phyloP scores from a whole-genome alignment of 2,797 vertebrate species.

The Cynopterus sphinx region DNA sequence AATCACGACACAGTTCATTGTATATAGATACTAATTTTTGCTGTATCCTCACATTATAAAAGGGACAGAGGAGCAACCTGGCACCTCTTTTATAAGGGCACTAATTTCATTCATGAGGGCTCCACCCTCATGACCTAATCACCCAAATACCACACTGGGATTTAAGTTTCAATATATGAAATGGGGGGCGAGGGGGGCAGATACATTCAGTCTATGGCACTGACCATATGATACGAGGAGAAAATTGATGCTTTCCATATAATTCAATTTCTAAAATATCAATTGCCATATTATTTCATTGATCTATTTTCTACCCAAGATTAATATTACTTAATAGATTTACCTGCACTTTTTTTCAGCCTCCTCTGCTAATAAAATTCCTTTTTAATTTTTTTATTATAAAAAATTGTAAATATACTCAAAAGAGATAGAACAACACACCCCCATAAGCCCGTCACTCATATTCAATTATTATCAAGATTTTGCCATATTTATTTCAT shows the following conservation, averaged over 20 bases:
- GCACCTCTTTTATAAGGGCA: neutral
- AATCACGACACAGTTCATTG: conserved; percentile 10
- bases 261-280: conserved; percentile 23
- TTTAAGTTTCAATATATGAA: conserved; percentile 4
- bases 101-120: neutral
- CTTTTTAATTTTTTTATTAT: conserved; percentile 37
- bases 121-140: neutral
- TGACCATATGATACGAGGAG: neutral
- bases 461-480: neutral
- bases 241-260: conserved; percentile 30
- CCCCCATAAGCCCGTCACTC: neutral
- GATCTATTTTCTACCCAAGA: neutral
- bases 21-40: neutral
- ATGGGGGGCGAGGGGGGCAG: neutral
- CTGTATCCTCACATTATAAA: neutral
- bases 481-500: conserved; percentile 42
- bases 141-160: neutral
- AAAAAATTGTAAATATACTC: conserved; percentile 5
- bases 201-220: neutral
- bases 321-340: conserved; percentile 36
- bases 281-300: conserved; percentile 10
- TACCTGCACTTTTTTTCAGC: neutral
- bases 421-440: neutral
- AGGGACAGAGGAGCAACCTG: neutral
- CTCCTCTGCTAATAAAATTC: neutral